Evolutionary conservation across 2,888 invertebrate species (phyloP).

Genomic region (Pyrrhia umbra): DNA sequence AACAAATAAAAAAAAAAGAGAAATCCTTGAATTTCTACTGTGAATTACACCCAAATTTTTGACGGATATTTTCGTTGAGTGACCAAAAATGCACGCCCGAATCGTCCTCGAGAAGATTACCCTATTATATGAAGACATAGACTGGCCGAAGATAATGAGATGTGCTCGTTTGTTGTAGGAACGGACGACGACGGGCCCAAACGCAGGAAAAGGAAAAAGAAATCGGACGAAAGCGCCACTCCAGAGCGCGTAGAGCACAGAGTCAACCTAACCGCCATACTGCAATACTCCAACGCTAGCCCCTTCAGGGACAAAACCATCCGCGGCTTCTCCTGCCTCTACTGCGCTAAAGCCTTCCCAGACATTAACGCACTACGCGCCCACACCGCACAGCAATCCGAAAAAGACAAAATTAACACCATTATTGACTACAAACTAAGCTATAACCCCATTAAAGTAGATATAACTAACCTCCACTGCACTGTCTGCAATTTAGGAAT

Average conservation of each 20-base stretch:
- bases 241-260: slow-evolving; percentile 88
- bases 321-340: slow-evolving; percentile 86
- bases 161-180: slow-evolving; percentile 89
- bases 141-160: slow-evolving; percentile 83
- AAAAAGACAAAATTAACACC: slow-evolving; percentile 84
- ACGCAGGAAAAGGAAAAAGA: slow-evolving; percentile 84
- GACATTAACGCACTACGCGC: slow-evolving; percentile 78
- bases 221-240: slow-evolving; percentile 83
- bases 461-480: slow-evolving; percentile 82
- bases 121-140: slow-evolving; percentile 70
- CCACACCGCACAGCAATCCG: slow-evolving; percentile 80
- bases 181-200: slow-evolving; percentile 80
- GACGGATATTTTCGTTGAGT: slow-evolving; percentile 26
- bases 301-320: slow-evolving; percentile 86
- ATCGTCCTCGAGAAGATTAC: slow-evolving; percentile 60
- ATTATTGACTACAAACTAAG: slow-evolving; percentile 87
- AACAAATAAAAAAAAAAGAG: slow-evolving; percentile 13
- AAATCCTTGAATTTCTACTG: slow-evolving; percentile 16
- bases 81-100: slow-evolving; percentile 43
- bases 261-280: slow-evolving; percentile 84
- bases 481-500: slow-evolving; percentile 78
- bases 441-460: slow-evolving; percentile 86
- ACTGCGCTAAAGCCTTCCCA: slow-evolving; percentile 82
- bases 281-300: slow-evolving; percentile 87
- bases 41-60: slow-evolving; percentile 21